These are phyloP conservation scores for Hirundichthys speculiger DNA, from an alignment of 2,113 vertebrate species.

Conservation along the genomic window DNA sequence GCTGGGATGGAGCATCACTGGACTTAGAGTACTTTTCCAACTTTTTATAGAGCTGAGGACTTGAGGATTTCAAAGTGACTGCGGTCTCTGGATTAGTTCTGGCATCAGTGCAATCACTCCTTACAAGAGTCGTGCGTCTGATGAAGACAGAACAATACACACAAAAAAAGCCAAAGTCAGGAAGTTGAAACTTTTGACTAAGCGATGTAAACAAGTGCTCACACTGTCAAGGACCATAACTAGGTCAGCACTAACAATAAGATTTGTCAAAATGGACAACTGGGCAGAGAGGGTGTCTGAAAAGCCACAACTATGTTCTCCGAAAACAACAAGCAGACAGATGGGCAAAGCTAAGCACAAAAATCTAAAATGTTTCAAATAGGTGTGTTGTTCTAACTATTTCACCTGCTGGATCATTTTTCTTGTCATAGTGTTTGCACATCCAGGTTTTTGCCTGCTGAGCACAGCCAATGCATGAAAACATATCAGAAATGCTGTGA, in stretches of 20 bases:
- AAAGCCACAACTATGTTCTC: background rate
- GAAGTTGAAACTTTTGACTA: no score
- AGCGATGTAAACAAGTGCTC: no score
- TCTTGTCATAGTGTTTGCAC: background rate
- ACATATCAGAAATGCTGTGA: conserved; percentile 34
- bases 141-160: background rate
- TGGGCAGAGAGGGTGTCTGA: no score
- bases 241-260: no score
- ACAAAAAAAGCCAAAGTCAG: no score
- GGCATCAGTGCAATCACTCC: background rate
- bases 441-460: conserved; percentile 21
- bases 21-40: conserved; percentile 41
- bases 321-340: background rate
- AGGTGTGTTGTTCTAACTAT: no score
- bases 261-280: no score
- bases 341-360: background rate
- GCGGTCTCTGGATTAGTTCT: background rate
- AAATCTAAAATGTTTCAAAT: no score
- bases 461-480: conserved; percentile 3
- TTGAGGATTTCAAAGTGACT: conserved; percentile 6
- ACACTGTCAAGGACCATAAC: no score
- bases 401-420: no score
- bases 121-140: background rate
- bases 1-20: conserved; percentile 41
- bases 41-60: conserved; percentile 37